Conservation (phyloP, 2,888 invertebrate genomes). For the Blomia tropicalis region DNA sequence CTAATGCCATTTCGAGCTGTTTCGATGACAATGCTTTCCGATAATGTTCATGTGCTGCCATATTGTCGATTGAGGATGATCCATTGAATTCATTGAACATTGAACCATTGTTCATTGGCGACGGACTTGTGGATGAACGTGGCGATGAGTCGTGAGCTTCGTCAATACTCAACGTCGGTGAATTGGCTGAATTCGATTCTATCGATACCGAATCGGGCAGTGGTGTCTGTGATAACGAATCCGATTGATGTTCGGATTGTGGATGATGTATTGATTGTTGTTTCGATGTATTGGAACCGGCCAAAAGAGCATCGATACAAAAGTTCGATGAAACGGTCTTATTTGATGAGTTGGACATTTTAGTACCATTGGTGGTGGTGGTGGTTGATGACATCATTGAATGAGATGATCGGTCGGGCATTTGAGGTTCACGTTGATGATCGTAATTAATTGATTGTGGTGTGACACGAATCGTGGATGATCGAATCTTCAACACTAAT, state of each 20-base stretch:
- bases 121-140: background rate
- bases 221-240: no score
- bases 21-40: background rate
- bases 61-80: background rate
- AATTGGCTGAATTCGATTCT: background rate
- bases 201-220: background rate
- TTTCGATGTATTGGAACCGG: constrained; percentile 23
- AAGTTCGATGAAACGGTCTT: constrained; percentile 25
- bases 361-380: background rate
- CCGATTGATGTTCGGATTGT: no score
- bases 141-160: constrained; percentile 8
- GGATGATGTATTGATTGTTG: no score
- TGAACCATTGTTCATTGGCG: background rate
- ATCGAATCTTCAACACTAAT: no score
- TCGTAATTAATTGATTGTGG: background rate
- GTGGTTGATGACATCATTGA: background rate
- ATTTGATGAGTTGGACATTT: no score
- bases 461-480: background rate
- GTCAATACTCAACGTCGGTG: constrained; percentile 24
- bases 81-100: background rate
- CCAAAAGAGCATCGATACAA: constrained; percentile 29
- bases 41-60: background rate
- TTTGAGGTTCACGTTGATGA: no score
- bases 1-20: background rate
- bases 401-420: background rate